Conservation (phyloP, 2,797 vertebrate species). For the Neoniphon sammara region DNA sequence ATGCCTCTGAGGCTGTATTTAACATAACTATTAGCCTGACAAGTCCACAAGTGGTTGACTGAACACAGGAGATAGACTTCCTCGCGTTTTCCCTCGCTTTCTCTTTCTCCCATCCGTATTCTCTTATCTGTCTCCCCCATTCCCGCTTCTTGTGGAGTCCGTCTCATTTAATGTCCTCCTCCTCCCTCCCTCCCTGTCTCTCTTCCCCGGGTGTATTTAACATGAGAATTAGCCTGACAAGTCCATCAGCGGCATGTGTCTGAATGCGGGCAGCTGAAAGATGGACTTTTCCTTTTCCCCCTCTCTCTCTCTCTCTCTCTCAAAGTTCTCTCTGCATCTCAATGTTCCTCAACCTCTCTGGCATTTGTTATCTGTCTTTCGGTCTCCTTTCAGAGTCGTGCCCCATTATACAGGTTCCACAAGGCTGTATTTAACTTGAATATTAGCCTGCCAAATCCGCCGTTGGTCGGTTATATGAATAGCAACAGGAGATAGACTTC, state of each 20-base stretch:
- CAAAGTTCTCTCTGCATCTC: too few species aligned
- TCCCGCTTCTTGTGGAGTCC: background rate
- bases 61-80: background rate
- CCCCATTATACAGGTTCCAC: constrained; percentile 31
- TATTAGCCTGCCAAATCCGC: constrained; percentile 24
- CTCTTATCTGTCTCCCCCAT: background rate
- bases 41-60: constrained; percentile 50
- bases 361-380: constrained; percentile 35
- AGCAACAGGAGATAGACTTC: constrained; percentile 1
- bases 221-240: background rate
- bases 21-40: constrained; percentile 53
- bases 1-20: constrained; percentile 53
- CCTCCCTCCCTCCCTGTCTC: background rate
- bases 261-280: constrained; percentile 32
- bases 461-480: background rate
- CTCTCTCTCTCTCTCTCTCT: background rate
- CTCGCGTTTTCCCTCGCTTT: background rate
- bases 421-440: constrained; percentile 28
- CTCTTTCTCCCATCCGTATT: background rate
- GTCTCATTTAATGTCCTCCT: background rate
- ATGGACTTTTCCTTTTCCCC: constrained; percentile 32
- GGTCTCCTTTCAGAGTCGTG: constrained; percentile 36
- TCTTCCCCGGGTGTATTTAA: constrained; percentile 1
- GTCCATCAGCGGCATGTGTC: constrained; percentile 2
- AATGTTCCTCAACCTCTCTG: background rate